Evolutionary conservation across 2,113 vertebrate species (phyloP).

Genomic region (Lophius piscatorius): DNA sequence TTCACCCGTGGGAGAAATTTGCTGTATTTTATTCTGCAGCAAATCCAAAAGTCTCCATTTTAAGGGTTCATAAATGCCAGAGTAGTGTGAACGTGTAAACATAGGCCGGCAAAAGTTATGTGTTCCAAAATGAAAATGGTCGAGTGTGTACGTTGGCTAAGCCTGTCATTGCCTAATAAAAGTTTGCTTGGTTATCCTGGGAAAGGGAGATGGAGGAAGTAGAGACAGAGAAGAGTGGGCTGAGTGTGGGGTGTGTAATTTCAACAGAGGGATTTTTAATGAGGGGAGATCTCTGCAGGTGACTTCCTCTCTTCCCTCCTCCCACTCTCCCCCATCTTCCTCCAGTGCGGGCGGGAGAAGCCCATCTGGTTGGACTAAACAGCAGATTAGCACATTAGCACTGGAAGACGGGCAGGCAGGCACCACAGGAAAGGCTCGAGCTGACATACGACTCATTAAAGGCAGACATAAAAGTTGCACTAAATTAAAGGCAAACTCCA

Average conservation of each 20-base stretch:
- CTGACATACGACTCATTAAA: slow-evolving; percentile 68
- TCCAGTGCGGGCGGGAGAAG: slow-evolving; percentile 46
- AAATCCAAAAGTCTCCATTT: too few species aligned
- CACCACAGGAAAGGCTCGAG: slow-evolving; percentile 48
- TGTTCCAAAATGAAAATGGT: background rate
- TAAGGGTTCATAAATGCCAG: background rate
- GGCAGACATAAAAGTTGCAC: slow-evolving; percentile 68
- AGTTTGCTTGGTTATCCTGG: slow-evolving; percentile 23
- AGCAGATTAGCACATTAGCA: slow-evolving; percentile 98
- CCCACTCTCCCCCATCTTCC: slow-evolving; percentile 15
- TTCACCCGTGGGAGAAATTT: too few species aligned
- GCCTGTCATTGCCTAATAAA: slow-evolving; percentile 43
- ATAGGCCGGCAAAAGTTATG: background rate
- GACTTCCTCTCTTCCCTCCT: slow-evolving; percentile 76
- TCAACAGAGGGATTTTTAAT: slow-evolving; percentile 68
- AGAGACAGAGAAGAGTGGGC: slow-evolving; percentile 25
- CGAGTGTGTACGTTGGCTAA: background rate
- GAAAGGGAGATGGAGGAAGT: slow-evolving; percentile 20
- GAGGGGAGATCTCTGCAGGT: slow-evolving; percentile 86
- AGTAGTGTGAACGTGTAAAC: background rate
- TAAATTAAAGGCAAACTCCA: slow-evolving; percentile 71
- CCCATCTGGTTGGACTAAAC: slow-evolving; percentile 92
- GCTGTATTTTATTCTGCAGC: too few species aligned
- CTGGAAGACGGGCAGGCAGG: slow-evolving; percentile 69
- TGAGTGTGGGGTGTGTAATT: slow-evolving; percentile 46